Conservation (phyloP, 2,113 vertebrate species). For the Oreochromis niloticus region DNA sequence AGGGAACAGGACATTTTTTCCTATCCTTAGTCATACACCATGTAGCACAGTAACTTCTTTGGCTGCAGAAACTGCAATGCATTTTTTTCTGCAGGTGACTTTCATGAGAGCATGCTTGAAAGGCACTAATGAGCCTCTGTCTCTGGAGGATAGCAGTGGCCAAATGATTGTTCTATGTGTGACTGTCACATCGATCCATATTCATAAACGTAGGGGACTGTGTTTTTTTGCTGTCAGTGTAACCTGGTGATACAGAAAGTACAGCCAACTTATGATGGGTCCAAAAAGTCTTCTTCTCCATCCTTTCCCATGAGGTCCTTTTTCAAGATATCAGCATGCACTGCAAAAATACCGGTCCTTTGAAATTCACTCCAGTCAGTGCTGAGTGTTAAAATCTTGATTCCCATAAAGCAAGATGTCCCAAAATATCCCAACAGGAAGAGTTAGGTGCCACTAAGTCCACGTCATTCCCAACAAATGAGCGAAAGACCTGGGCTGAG, state of each 20-base stretch:
- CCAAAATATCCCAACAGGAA: constrained; percentile 11
- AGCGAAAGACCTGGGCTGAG: constrained; percentile 9
- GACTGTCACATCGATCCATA: constrained; percentile 26
- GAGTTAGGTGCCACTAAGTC: constrained; percentile 5
- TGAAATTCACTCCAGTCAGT: constrained; percentile 20
- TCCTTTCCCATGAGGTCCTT: constrained; percentile 6
- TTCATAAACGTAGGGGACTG: constrained; percentile 7
- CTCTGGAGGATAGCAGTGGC: neutral
- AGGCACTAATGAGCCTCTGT: constrained; percentile 31
- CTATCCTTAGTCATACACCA: neutral
- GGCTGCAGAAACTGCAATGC: neutral
- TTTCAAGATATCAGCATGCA: constrained; percentile 12
- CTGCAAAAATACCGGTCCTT: constrained; percentile 25
- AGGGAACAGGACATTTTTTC: neutral
- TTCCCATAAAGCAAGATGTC: neutral
- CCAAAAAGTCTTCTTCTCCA: constrained; percentile 4
- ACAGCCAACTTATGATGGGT: constrained; percentile 18
- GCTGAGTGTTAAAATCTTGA: constrained; percentile 21
- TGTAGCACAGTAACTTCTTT: neutral
- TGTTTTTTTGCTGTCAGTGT: constrained; percentile 16
- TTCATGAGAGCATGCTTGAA: constrained; percentile 19
- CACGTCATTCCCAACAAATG: constrained; percentile 59
- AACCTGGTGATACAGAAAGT: constrained; percentile 21
- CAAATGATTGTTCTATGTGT: constrained; percentile 33
- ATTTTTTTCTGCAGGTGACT: neutral